Evolutionary conservation across 2,797 vertebrate species (phyloP).

Genomic region (Sandelia bainsii): DNA sequence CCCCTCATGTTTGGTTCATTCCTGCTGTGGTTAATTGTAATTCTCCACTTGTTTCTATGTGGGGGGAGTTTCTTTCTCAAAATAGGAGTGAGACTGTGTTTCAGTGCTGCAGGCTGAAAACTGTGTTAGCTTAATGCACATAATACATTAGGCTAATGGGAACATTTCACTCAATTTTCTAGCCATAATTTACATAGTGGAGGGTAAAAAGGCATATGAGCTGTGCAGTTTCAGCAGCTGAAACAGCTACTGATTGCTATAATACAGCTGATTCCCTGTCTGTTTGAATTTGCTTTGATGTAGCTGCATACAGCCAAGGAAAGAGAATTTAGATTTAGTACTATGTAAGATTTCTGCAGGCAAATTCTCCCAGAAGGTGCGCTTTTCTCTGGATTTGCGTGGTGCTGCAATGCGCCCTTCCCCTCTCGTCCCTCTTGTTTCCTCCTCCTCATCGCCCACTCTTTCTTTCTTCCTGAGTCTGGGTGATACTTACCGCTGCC

Average conservation of each 20-base stretch:
- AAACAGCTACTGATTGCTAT: slow-evolving; percentile 37
- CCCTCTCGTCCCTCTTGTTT: slow-evolving; percentile 53
- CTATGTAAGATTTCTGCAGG: slow-evolving; percentile 26
- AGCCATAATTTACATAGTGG: slow-evolving; percentile 62
- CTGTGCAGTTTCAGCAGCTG: slow-evolving; percentile 16
- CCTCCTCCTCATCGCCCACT: slow-evolving; percentile 66
- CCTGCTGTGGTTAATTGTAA: not conserved
- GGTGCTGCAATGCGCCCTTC: slow-evolving; percentile 55
- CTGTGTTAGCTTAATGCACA: slow-evolving; percentile 61
- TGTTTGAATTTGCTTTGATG: slow-evolving; percentile 25
- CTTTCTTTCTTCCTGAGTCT: slow-evolving; percentile 47
- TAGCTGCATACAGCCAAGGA: slow-evolving; percentile 11
- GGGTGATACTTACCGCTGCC: slow-evolving; percentile 32
- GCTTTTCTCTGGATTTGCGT: slow-evolving; percentile 42
- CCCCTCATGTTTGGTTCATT: not conserved
- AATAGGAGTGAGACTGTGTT: slow-evolving; percentile 14
- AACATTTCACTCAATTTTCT: slow-evolving; percentile 63
- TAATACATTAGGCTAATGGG: slow-evolving; percentile 61
- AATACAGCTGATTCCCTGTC: slow-evolving; percentile 27
- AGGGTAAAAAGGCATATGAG: slow-evolving; percentile 53
- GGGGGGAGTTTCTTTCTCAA: slow-evolving; percentile 1
- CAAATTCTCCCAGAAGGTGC: slow-evolving; percentile 41
- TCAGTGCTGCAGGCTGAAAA: slow-evolving; percentile 23
- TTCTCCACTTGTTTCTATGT: slow-evolving; percentile 4
- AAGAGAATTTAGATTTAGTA: slow-evolving; percentile 14